Conservation (phyloP, 2,113 vertebrate genomes). For the Sinocyclocheilus anophthalmus region DNA sequence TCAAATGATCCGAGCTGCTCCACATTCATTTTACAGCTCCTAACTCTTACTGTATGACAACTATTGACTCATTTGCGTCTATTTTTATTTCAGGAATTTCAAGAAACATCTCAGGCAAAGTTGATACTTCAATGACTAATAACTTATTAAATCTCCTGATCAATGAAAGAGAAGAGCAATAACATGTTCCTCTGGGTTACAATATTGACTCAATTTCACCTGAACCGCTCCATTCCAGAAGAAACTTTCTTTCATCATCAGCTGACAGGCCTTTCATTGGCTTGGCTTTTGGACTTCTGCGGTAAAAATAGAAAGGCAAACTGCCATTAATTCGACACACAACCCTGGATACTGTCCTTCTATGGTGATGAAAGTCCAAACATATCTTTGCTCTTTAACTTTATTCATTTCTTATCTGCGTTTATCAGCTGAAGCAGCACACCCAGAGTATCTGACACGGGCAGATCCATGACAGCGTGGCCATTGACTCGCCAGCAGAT, state of each 20-base stretch:
- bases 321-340: background rate
- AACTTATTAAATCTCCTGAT: background rate
- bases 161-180: background rate
- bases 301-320: slow-evolving; percentile 9
- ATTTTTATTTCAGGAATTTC: background rate
- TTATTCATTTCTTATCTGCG: slow-evolving; percentile 53
- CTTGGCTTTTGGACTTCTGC: slow-evolving; percentile 14
- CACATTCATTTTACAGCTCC: background rate
- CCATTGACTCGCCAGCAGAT: slow-evolving; percentile 26
- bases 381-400: slow-evolving; percentile 45
- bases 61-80: background rate
- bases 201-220: background rate
- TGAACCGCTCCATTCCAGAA: background rate
- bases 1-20: background rate
- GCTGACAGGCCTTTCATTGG: slow-evolving; percentile 13
- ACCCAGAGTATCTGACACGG: slow-evolving; percentile 22
- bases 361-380: slow-evolving; percentile 54
- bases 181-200: background rate
- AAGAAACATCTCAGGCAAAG: background rate
- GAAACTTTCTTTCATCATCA: slow-evolving; percentile 10
- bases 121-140: background rate
- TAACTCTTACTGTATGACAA: background rate
- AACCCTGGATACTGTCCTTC: background rate
- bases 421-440: slow-evolving; percentile 45
- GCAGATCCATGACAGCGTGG: background rate